Base-by-base conservation (phyloP, 2,888 invertebrate species). In the Phytoseiulus persimilis region DNA sequence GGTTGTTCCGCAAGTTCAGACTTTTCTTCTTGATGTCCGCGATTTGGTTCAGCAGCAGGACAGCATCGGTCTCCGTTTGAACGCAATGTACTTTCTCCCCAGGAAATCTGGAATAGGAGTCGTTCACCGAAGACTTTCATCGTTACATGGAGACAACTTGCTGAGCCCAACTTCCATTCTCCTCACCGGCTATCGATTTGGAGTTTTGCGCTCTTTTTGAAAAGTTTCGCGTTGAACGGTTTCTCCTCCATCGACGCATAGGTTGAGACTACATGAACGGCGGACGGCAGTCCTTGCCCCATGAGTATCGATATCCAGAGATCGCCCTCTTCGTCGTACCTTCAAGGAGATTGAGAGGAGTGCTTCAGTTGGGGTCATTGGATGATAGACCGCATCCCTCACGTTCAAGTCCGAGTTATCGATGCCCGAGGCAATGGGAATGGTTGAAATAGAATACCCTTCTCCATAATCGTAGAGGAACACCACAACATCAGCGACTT, bases 261-360 rank as follows among this genome's bases (percentile, higher is more conserved):
- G n/a, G 33, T 28, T 6, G 87, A 87, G 39, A 92, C 93, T 0
- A 95, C 95, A 83, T 96, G 94, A 83, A 96, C 93, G 0, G 96
- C 95, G 0, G 96, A 95, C 0, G 98, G 96, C 90, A 96, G 92
- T 33, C 95, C 95, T 92, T 98, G 98, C 0, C 96, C 96, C 92
- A 96, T 94, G 6, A 96, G 94, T 91, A 96, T 94, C 31, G 95
- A 95, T 32, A 98, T 94, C 32, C 96, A 94, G 0, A 95, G 94
- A 91, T 91, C 91, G 32, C 92, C 65, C 90, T 91, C 39, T 91
- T 91, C 84, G 84, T 89, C 65, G 90, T 83, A 46, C 90, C 90
- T 89, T 89, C 89, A 91, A 28, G 92, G 90, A 87, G 31, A n/a
- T n/a, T n/a, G n/a, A n/a, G n/a, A n/a, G n/a, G n/a, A n/a, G n/a